Evolutionary conservation across 2,888 invertebrate genomes (phyloP), one percentile per base, ranked within the genome.

Genomic region (Dromius quadrimaculatus): DNA sequence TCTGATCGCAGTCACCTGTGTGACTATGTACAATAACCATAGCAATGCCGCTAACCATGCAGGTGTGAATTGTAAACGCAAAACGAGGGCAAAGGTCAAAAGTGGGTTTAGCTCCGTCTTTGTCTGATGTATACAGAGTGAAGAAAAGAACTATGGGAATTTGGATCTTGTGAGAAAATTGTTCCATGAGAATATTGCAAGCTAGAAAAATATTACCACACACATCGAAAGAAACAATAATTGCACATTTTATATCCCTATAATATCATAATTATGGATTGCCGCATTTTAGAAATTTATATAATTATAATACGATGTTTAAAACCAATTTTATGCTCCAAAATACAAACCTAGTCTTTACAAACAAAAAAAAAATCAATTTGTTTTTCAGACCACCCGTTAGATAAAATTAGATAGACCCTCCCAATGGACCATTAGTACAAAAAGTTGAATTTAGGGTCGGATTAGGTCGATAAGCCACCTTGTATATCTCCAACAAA

Each of bases 1-100:
- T 34, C 59, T 34, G 36, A 59, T 59, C 36, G n/a, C 36, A 59
- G 59, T 36, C 59, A 59, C 59, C 59, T 59, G 59, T 59, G 59
- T 36, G 11, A 22, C 43, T 36, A 20, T 9, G 50, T 54, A 28
- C 28, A 36, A 36, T 36, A 59, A 59, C 59, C 36, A 59, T 47
- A 22, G 19, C 22, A 20, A 47, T n/a, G 47, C 9, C n/a, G 38
- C 13, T 3, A 11, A 9, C 36, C 8, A 59, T 59, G 59, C 59
- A 59, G 59, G 59, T 59, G 59, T 59, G 59, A 59, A 36, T 47
- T 47, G 59, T 59, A 19, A 36, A 34, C 59, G 34, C 34, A 59
- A 34, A 59, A 59, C 59, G 34, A 36, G 34, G 59, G 34, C 59
- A 36, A 34, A 59, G 59, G 59, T 59, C 34, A 59, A 6, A 20